phyloP scores from a whole-genome alignment of 2,888 invertebrate genomes.

The Heliconius ismenius region DNA sequence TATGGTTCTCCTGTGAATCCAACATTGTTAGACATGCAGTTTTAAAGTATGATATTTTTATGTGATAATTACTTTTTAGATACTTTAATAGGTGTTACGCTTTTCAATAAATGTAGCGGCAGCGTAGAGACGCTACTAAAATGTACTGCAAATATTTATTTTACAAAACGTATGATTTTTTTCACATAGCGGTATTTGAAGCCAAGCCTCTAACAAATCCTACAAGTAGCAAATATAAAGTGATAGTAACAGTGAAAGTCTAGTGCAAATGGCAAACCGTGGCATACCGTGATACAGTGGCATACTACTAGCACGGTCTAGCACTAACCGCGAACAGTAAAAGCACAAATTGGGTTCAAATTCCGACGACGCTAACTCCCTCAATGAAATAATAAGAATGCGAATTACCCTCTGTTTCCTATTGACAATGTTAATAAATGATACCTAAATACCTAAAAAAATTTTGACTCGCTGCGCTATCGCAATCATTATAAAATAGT shows the following conservation, averaged over 20 bases:
- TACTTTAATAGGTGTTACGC: slow-evolving; percentile 17
- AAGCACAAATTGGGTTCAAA: no score
- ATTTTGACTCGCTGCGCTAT: no score
- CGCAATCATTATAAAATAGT: background rate
- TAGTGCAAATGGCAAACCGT: no score
- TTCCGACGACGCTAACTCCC: no score
- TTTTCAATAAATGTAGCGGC: slow-evolving; percentile 23
- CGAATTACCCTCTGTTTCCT: background rate
- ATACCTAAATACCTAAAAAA: no score
- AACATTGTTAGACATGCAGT: slow-evolving; percentile 16
- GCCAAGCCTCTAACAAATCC: background rate
- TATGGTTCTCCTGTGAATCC: background rate
- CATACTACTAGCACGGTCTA: no score
- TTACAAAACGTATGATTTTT: background rate
- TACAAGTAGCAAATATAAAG: no score
- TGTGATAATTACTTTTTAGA: slow-evolving; percentile 27
- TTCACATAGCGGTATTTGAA: background rate
- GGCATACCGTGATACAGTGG: no score
- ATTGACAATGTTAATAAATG: no score
- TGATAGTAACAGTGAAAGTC: no score
- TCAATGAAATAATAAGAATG: background rate
- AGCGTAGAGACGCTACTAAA: slow-evolving; percentile 13
- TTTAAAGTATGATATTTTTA: slow-evolving; percentile 20
- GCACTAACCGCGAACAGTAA: no score
- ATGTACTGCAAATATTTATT: background rate